These are phyloP conservation scores for Cataglyphis albicans DNA, from an alignment of 2,888 invertebrate genomes.

Conservation along the genomic window DNA sequence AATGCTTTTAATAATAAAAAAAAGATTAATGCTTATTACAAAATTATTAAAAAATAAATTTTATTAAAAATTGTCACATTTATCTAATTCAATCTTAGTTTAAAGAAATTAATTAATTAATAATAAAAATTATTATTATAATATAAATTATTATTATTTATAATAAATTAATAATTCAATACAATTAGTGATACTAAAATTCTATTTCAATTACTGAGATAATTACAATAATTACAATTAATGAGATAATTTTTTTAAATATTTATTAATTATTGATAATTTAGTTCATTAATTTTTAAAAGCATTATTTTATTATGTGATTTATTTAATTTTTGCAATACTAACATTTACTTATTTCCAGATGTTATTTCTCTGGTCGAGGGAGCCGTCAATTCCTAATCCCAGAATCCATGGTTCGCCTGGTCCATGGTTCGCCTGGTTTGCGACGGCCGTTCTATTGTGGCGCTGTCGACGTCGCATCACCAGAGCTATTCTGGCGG, in stretches of 20 bases:
- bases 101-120: background rate
- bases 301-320: background rate
- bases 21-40: background rate
- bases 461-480: conserved; percentile 82
- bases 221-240: no score
- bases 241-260: no score
- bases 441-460: conserved; percentile 80
- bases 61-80: background rate
- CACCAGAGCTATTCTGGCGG: conserved; percentile 76
- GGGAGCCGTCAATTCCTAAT: conserved; percentile 76
- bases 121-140: no score
- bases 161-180: background rate
- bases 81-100: background rate
- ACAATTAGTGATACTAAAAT: no score
- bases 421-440: conserved; percentile 84
- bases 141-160: no score
- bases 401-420: conserved; percentile 66
- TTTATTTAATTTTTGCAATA: background rate
- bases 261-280: background rate
- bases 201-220: no score
- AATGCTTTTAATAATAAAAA: background rate
- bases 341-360: conserved; percentile 46
- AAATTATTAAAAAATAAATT: conserved; percentile 7
- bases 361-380: conserved; percentile 84
- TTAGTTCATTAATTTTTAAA: background rate